Evolutionary conservation across 2,888 invertebrate genomes (phyloP), one percentile per base, ranked within the genome.

Genomic region (Spodoptera littoralis): DNA sequence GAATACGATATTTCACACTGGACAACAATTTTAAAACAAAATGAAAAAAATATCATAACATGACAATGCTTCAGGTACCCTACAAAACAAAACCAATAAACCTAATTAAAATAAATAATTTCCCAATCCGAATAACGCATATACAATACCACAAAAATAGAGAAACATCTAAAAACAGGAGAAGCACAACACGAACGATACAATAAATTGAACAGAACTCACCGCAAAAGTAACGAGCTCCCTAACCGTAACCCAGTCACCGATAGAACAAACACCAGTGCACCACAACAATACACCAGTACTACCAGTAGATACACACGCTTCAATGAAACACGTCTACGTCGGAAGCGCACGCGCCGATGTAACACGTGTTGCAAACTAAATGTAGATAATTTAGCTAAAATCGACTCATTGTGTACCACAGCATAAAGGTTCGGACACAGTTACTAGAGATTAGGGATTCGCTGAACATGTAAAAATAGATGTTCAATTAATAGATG

Each of bases 401-500:
- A 72, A 78, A 53, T 49, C 60, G 42, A 50, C 64, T 52, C 57
- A 65, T 66, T 58, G 61, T 60, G 75, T 77, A 61, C 53, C 73
- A 52, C 58, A 48, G 36, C 65, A 58, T 70, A 70, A 73, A 75
- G 76, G 54, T 51, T 69, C 50, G 45, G 24, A 48, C 72, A 68
- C 56, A 73, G 73, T 74, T 77, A 76, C 54, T 59, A 36, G 49
- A 24, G 41, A 59, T 60, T 47, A 77, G 52, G 60, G 63, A 77
- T 61, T 43, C 56, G 63, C 52, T 60, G 63, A 42, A 60, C 44
- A 50, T 65, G 43, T 61, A 73, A 64, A 11, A 76, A 77, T 76
- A 76, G 77, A 73, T 18, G 13, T 70, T 60, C 77, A 70, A 77
- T 73, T 77, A 70, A 73, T 69, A 77, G 70, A 77, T 52, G 48